phyloP scores from a whole-genome alignment of 2,797 vertebrate species.

The Bradypodion ventrale region DNA sequence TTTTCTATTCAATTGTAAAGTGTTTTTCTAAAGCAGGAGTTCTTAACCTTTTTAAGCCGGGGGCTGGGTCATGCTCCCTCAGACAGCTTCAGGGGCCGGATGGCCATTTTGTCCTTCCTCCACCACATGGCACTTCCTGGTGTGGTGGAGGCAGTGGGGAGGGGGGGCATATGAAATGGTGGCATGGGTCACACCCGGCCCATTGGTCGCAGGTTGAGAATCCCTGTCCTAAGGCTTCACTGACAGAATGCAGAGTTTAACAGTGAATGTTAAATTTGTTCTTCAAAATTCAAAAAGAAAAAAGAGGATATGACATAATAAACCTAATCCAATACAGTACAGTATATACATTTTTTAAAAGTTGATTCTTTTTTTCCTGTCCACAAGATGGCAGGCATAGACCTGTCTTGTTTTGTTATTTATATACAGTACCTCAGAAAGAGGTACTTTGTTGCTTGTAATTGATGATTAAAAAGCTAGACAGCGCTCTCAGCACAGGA shows the following conservation, averaged over 20 bases:
- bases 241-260: neutral
- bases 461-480: slow-evolving; percentile 2
- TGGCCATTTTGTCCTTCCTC: too few species aligned
- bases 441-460: neutral
- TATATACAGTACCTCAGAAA: neutral
- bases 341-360: neutral
- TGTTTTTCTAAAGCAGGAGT: neutral
- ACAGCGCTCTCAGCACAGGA: fast-evolving
- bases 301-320: neutral
- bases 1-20: slow-evolving; percentile 2
- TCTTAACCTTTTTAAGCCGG: too few species aligned
- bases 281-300: neutral
- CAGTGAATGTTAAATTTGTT: neutral
- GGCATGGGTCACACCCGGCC: too few species aligned
- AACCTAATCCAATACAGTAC: neutral
- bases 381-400: slow-evolving; percentile 68
- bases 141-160: too few species aligned
- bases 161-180: too few species aligned
- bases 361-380: neutral
- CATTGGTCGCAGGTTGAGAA: too few species aligned
- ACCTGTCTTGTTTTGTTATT: slow-evolving; percentile 10
- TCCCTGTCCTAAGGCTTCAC: too few species aligned
- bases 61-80: too few species aligned
- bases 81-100: too few species aligned
- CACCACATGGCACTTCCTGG: too few species aligned